Percentiles rank a stretch among this genome's conserved stretches.
Conservation (phyloP, 2,888 invertebrate species). For the Drosophila gaucha region DNA sequence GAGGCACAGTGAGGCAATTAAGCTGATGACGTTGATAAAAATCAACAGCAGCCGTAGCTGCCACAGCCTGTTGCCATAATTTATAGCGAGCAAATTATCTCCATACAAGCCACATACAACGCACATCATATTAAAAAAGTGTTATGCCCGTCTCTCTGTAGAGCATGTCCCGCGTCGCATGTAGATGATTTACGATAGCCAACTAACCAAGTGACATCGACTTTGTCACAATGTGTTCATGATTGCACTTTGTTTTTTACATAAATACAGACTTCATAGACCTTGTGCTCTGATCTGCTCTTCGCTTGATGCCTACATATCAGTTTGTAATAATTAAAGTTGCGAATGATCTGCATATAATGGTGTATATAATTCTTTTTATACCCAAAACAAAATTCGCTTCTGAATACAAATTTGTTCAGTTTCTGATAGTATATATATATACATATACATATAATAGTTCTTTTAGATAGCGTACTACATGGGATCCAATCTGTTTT, state of each 20-base stretch:
- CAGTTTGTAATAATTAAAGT: not conserved
- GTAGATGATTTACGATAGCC: slow-evolving; percentile 46
- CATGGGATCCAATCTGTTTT: too few relatives aligned
- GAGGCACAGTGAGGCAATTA: slow-evolving; percentile 77
- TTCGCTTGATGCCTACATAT: not conserved
- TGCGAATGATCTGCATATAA: not conserved
- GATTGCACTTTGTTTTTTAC: slow-evolving; percentile 21
- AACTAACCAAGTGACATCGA: slow-evolving; percentile 57
- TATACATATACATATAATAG: too few relatives aligned
- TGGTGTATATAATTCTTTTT: too few relatives aligned
- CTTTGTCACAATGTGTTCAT: slow-evolving; percentile 55
- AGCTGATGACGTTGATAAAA: slow-evolving; percentile 82
- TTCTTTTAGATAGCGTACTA: too few relatives aligned
- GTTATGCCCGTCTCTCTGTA: slow-evolving; percentile 17
- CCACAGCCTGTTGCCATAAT: slow-evolving; percentile 59
- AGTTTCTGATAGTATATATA: too few relatives aligned
- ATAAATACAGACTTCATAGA: slow-evolving; percentile 4
- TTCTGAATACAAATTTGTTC: too few relatives aligned
- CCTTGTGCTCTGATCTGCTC: slow-evolving; percentile 18
- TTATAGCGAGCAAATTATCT: slow-evolving; percentile 74
- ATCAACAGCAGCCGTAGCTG: slow-evolving; percentile 65
- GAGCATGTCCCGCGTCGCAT: slow-evolving; percentile 29
- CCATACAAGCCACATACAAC: slow-evolving; percentile 21
- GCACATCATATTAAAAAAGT: slow-evolving; percentile 44
- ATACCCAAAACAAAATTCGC: too few relatives aligned